phyloP scores from a whole-genome alignment of 92 coral and sea anemone genomes.

The Umimayanthus chanpuru region DNA sequence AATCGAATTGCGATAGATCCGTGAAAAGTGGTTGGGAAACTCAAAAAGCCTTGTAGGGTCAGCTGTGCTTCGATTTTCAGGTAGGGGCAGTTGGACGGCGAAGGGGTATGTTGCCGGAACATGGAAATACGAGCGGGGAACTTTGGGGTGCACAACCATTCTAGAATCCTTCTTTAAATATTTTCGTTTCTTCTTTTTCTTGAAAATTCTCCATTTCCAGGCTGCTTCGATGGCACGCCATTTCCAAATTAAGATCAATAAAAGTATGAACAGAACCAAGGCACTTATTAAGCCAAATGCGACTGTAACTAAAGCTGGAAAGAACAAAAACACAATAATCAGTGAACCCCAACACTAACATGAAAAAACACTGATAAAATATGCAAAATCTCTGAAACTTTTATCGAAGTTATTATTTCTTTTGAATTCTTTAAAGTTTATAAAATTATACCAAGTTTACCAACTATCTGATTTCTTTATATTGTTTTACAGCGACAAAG shows the following conservation, averaged over 20 bases:
- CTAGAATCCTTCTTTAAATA: constrained; percentile 25
- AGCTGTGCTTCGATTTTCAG: constrained; percentile 9
- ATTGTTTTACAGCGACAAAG: background rate
- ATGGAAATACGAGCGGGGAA: constrained; percentile 17
- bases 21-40: constrained; percentile 30
- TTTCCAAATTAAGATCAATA: constrained; percentile 24
- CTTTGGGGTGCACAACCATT: constrained; percentile 31
- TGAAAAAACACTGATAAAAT: background rate
- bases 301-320: constrained; percentile 29
- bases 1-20: constrained; percentile 24
- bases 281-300: constrained; percentile 36
- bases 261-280: constrained; percentile 17
- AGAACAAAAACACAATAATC: constrained; percentile 23
- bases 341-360: background rate
- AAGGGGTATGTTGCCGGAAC: constrained; percentile 31
- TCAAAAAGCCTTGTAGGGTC: constrained; percentile 33
- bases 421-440: background rate
- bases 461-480: background rate
- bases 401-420: background rate
- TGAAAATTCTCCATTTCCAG: constrained; percentile 29
- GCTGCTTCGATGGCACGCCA: constrained; percentile 40
- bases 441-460: background rate
- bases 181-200: constrained; percentile 8
- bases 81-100: constrained; percentile 29
- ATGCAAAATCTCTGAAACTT: background rate